Base-by-base conservation (phyloP, 2,888 invertebrate species). In the Meteorus colon region DNA sequence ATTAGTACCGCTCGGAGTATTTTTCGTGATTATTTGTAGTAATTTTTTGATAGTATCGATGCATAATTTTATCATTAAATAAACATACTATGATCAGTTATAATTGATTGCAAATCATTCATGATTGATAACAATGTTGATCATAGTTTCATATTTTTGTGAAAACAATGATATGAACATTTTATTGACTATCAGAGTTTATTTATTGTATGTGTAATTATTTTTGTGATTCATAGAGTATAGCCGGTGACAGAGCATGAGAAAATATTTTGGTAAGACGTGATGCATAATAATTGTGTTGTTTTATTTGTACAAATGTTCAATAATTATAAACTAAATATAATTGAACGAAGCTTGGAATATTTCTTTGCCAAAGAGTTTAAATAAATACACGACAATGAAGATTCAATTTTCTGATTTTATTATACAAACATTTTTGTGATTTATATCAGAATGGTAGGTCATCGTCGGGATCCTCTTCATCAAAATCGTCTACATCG, bases 381-480 rank as follows among this genome's bases (percentile, higher is more conserved):
- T 24, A 77, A 82, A 86, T 83, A 86, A 86, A 86, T 86, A 83
- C 81, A 84, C 81, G 82, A 82, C 82, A 82, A 81, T 83, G 79
- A 76, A 80, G 41, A 41, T 29, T 31, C 10, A 79, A 82, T 27
- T 34, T 73, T 60, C 14, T 60, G 67, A 31, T 29, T 74, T 37
- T 41, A 65, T 37, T 48, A 68, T 59, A 59, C 41, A 6, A 55
- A 16, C 45, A 27, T 68, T 29, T 34, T 16, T 59, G 60, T 27
- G 19, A 45, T 55, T 51, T 59, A 41, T 77, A 68, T 90, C 90
- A 93, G 84, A 96, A 93, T 90, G 94, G 93, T 78, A 96, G 91
- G 90, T 96, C 96, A 88, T 96, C 96, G 91, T 96, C 96, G 1
- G 96, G 96, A 90, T 96, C 96, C 90, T 96, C 96, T 84, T 95